Percentiles rank a stretch among this genome's conserved stretches.
Evolutionary conservation across 2,888 invertebrate species (phyloP).

Genomic region (Antitype chi): DNA sequence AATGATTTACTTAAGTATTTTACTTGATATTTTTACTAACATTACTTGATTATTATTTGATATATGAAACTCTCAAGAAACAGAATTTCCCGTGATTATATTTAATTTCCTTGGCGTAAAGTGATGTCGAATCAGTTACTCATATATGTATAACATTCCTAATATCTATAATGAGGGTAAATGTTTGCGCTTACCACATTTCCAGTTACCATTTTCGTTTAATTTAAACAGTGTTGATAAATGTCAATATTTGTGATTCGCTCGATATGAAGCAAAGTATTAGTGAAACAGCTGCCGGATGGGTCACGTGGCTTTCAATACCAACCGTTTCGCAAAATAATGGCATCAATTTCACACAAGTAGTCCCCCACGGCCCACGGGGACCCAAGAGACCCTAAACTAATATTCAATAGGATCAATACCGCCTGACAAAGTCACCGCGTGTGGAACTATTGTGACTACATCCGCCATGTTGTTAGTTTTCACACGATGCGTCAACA

Average conservation of each 20-base stretch:
- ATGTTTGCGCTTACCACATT: conserved; percentile 39
- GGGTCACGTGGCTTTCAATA: conserved; percentile 65
- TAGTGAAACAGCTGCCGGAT: conserved; percentile 64
- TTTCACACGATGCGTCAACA: conserved; percentile 76
- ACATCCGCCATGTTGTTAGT: conserved; percentile 68
- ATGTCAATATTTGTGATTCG: conserved; percentile 48
- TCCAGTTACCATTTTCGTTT: conserved; percentile 49
- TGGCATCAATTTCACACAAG: conserved; percentile 83
- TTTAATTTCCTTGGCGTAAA: neutral
- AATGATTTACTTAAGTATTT: conserved; percentile 11
- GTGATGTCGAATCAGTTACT: neutral
- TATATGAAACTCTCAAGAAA: neutral
- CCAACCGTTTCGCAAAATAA: conserved; percentile 74
- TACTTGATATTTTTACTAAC: neutral
- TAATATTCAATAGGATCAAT: conserved; percentile 74
- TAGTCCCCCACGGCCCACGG: conserved; percentile 65
- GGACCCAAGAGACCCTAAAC: conserved; percentile 72
- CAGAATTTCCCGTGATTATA: neutral
- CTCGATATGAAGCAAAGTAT: conserved; percentile 63
- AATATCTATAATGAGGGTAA: conserved; percentile 6
- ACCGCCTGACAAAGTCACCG: conserved; percentile 75
- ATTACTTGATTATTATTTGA: neutral
- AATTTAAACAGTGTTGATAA: conserved; percentile 51
- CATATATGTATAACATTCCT: neutral
- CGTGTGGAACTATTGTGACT: conserved; percentile 71